A percentile compares a stretch with the other conserved stretches of the same genome.
Evolutionary conservation across 2,888 invertebrate species (phyloP).

Genomic region (Lathronympha strigana): DNA sequence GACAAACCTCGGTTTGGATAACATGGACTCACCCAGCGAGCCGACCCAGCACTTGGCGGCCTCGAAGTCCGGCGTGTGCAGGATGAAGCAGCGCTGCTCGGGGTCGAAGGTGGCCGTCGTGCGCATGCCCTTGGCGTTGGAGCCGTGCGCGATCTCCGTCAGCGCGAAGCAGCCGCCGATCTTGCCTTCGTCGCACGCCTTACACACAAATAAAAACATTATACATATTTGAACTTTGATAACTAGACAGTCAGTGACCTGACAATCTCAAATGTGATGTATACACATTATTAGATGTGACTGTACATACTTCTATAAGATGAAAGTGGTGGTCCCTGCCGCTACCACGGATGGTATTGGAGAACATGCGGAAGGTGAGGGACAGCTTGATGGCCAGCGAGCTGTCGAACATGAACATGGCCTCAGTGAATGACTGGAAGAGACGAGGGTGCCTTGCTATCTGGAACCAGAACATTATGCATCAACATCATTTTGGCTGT

Average conservation of each 20-base stretch:
- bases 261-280: too few relatives aligned
- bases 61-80: constrained; percentile 94
- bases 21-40: constrained; percentile 82
- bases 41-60: constrained; percentile 97
- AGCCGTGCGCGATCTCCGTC: constrained; percentile 96
- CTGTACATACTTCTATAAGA: constrained; percentile 67
- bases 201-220: too few relatives aligned
- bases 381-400: constrained; percentile 87
- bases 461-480: constrained; percentile 53
- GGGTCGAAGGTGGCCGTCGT: constrained; percentile 93
- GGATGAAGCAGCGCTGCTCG: constrained; percentile 88
- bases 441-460: constrained; percentile 76
- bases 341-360: constrained; percentile 85
- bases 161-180: constrained; percentile 89
- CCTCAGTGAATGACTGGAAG: constrained; percentile 78
- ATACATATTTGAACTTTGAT: too few relatives aligned
- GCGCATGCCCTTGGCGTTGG: constrained; percentile 94
- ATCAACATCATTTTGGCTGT: too few relatives aligned
- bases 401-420: constrained; percentile 85
- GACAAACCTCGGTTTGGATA: too few relatives aligned
- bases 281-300: too few relatives aligned
- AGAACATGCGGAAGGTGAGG: constrained; percentile 87
- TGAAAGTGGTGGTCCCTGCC: constrained; percentile 86
- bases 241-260: too few relatives aligned
- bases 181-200: constrained; percentile 58